Evolutionary conservation across 37 sponge, comb jelly and placozoan genomes (phyloP), one percentile per base, ranked within the genome.

Genomic region (Crambe crambe): DNA sequence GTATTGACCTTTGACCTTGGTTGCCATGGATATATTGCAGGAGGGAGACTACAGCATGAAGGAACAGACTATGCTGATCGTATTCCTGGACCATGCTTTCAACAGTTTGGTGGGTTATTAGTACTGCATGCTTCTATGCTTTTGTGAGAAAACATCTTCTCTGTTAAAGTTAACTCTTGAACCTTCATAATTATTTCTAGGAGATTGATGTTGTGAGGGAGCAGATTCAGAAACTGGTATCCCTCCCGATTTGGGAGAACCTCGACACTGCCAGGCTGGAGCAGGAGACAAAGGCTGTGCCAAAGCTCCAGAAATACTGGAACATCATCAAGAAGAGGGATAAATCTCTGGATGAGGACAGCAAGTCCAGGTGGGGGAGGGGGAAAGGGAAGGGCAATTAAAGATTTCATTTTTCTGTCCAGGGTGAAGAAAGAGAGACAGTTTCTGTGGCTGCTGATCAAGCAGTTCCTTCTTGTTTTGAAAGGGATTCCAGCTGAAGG

Each of bases 41-140:
- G 86, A 69, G 23, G 73, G 73, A 4, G 61, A 68, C 1, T 88
- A 78, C 63, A 56, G 73, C 23, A 80, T 98, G 69, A 90, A 93
- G 39, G 99, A 95, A 72, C 83, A 76, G 81, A 80, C 86, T 21
- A 64, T 94, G 37, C 78, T 98, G 42, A 72, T 98, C 1, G 35
- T 89, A 15, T 98, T 98, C 85, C 89, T 98, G 22, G 85, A 93
- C 40, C 89, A 98, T 77, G 89, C 89, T 73, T 98, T 93, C 90
- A 98, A 98, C 81, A 98, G 99, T 64, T 69, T 98, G 90, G 99
- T 97, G 22, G 85, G 44, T 1, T 3, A 23, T 12, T 60, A 3
- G 4, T 20, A 21, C 4, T 60, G 18, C 4, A 6, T 60, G 61
- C 17, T 20, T 61, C n/a, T 63, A 42, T 42, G 1, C n/a, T n/a